Evolutionary conservation across 2,888 invertebrate species (phyloP).

Genomic region (Limnephilus lunatus): DNA sequence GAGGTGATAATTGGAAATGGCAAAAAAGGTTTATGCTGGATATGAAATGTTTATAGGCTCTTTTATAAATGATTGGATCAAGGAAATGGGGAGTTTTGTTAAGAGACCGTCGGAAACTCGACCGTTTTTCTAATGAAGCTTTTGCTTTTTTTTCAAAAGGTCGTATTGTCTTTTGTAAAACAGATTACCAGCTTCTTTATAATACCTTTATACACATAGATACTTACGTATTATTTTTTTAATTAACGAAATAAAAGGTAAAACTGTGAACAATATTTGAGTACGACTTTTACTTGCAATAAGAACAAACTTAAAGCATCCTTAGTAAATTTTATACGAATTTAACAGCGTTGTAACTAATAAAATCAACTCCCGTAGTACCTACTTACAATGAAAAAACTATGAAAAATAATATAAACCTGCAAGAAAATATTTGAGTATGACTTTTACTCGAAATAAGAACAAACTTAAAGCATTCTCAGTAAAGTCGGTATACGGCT

Average conservation of each 20-base stretch:
- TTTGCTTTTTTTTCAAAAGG: not conserved
- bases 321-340: not conserved
- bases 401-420: no score
- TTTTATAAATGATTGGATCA: constrained; percentile 25
- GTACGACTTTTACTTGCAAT: not conserved
- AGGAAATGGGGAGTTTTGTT: not conserved
- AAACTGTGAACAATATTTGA: not conserved
- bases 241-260: not conserved
- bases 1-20: constrained; percentile 41
- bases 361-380: not conserved
- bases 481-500: not conserved
- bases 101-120: not conserved
- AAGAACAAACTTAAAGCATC: not conserved
- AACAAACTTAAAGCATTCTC: not conserved
- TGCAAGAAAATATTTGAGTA: not conserved
- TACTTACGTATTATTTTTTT: not conserved
- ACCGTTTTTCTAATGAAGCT: not conserved
- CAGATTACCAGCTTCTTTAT: not conserved
- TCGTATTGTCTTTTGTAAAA: not conserved
- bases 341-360: not conserved
- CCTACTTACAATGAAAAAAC: no score
- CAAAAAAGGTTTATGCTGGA: constrained; percentile 21
- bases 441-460: not conserved
- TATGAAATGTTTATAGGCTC: constrained; percentile 28
- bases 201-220: not conserved